phyloP scores from a whole-genome alignment of 1,140 invertebrate species.

The Bombus superbus region DNA sequence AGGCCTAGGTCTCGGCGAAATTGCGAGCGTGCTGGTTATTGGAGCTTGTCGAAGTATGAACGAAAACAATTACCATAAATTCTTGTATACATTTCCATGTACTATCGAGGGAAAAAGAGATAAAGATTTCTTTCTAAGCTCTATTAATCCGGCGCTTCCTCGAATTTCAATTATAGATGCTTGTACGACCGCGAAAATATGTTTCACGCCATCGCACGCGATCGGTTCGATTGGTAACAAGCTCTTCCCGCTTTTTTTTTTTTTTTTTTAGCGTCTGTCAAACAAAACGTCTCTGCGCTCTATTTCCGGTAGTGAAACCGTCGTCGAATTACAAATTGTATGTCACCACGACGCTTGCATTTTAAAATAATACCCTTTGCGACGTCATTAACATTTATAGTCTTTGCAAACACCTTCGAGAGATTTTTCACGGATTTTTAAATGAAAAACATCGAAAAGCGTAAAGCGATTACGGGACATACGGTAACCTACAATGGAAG shows the following conservation, averaged over 20 bases:
- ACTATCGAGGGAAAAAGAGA: slow-evolving; percentile 2
- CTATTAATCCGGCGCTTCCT: slow-evolving; percentile 69
- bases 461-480: too few species aligned
- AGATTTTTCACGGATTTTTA: too few species aligned
- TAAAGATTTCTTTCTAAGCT: slow-evolving; percentile 61
- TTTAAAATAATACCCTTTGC: neutral
- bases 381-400: neutral
- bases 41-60: slow-evolving; percentile 74
- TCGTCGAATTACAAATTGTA: neutral
- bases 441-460: too few species aligned
- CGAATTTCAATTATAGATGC: slow-evolving; percentile 23
- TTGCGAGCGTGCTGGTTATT: slow-evolving; percentile 70
- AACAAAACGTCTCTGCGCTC: neutral
- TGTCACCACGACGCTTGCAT: neutral
- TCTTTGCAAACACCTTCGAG: neutral
- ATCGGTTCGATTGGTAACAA: neutral
- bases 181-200: slow-evolving; percentile 9
- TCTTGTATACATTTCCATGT: neutral
- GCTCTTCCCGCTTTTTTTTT: neutral
- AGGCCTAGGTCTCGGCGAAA: slow-evolving; percentile 71
- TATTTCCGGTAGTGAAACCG: neutral
- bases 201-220: slow-evolving; percentile 24
- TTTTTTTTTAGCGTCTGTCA: too few species aligned
- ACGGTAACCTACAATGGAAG: too few species aligned
- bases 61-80: slow-evolving; percentile 62